Evolutionary conservation across 2,888 invertebrate genomes (phyloP).

Genomic region (Sthenelais limicola): DNA sequence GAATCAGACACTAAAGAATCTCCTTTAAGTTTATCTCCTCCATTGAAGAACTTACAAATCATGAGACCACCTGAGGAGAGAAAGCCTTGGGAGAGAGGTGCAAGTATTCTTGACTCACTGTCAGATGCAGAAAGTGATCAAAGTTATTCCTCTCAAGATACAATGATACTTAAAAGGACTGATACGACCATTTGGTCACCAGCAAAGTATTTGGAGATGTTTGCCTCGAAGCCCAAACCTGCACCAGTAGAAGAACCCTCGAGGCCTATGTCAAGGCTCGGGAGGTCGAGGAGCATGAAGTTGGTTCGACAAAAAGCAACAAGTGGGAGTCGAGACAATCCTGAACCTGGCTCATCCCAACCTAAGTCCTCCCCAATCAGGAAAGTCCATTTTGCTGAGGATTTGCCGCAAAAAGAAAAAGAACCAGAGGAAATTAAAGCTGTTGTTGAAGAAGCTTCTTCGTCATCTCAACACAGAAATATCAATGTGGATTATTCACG

Average conservation of each 20-base stretch:
- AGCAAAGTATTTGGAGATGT: slow-evolving; percentile 30
- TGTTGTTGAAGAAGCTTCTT: neutral
- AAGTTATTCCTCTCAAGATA: slow-evolving; percentile 28
- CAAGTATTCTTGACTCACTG: neutral
- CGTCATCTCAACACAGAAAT: neutral
- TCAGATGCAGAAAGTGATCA: slow-evolving; percentile 29
- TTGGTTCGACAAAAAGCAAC: neutral
- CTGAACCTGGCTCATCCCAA: neutral
- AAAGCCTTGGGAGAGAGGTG: neutral
- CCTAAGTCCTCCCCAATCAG: neutral
- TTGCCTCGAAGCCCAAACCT: neutral
- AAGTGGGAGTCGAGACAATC: neutral
- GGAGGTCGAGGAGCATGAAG: no score
- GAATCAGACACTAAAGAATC: no score
- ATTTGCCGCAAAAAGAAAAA: neutral
- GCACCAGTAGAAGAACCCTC: neutral
- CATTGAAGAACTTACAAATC: neutral
- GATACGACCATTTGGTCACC: neutral
- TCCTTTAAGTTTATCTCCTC: slow-evolving; percentile 3
- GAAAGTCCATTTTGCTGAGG: neutral
- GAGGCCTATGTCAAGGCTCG: neutral
- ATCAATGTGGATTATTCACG: slow-evolving; percentile 13
- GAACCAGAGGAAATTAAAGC: neutral
- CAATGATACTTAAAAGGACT: slow-evolving; percentile 17
- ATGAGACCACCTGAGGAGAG: neutral